phyloP scores from a whole-genome alignment of 2,797 vertebrate genomes.

The Staurois parvus region DNA sequence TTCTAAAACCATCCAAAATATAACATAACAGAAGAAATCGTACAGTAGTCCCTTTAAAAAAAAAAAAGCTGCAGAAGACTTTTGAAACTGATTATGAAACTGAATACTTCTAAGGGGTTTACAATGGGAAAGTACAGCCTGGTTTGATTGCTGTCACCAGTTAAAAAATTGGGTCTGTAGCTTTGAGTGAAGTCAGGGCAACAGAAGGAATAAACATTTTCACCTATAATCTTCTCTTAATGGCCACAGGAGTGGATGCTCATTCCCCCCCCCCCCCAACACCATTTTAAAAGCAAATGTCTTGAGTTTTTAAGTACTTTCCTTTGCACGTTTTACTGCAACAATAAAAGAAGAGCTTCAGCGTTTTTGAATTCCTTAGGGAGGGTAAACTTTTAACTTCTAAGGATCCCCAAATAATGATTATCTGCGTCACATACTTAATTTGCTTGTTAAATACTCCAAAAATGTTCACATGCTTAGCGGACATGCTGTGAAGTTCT shows the following conservation, averaged over 20 bases:
- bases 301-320: not conserved
- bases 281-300: not conserved
- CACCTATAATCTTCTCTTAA: not conserved
- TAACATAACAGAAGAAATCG: not conserved
- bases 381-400: slow-evolving; percentile 6
- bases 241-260: not conserved
- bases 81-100: not conserved
- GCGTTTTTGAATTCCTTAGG: slow-evolving; percentile 22
- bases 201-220: not conserved
- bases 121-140: not conserved
- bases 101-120: not conserved
- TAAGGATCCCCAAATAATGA: slow-evolving; percentile 12
- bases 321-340: slow-evolving; percentile 12
- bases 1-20: not conserved
- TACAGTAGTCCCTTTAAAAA: not conserved
- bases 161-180: not conserved
- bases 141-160: not conserved
- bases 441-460: slow-evolving; percentile 41
- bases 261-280: not conserved
- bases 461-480: slow-evolving; percentile 4
- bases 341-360: slow-evolving; percentile 31
- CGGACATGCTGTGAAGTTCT: not conserved
- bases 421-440: slow-evolving; percentile 5
- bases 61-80: not conserved
- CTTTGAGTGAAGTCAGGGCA: not conserved